phyloP scores from a whole-genome alignment of 2,888 invertebrate species.

The Xestobium rufovillosum region DNA sequence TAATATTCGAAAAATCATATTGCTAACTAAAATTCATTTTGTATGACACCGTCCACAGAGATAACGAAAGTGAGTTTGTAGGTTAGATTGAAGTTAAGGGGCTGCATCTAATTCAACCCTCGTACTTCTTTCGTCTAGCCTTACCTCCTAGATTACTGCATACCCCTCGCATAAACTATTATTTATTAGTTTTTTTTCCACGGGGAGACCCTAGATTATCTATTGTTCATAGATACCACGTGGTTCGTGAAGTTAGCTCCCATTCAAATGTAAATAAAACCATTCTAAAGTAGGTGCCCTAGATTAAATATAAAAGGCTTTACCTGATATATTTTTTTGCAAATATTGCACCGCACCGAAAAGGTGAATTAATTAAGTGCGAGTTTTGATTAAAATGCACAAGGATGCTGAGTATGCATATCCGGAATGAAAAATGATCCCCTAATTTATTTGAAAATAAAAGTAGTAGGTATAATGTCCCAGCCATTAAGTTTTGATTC shows the following conservation, averaged over 20 bases:
- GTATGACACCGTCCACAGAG: not conserved
- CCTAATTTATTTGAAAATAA: no score
- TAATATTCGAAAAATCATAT: no score
- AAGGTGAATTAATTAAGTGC: not conserved
- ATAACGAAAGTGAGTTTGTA: not conserved
- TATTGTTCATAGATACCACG: conserved; percentile 17
- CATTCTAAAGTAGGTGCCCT: conserved; percentile 17
- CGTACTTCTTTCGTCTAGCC: conserved; percentile 16
- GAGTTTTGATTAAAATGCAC: not conserved
- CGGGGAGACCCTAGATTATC: conserved; percentile 20
- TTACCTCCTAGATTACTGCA: conserved; percentile 13
- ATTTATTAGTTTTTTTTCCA: conserved; percentile 25
- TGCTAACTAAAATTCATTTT: no score
- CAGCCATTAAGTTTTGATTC: no score
- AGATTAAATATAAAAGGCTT: conserved; percentile 21
- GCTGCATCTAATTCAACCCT: conserved; percentile 16
- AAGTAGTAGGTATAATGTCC: no score
- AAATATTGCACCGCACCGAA: not conserved
- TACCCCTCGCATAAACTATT: conserved; percentile 13
- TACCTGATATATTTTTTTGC: conserved; percentile 22
- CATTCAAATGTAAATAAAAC: conserved; percentile 18
- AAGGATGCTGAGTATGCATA: conserved; percentile 2
- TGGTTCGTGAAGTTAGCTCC: conserved; percentile 12
- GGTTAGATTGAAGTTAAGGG: conserved; percentile 6
- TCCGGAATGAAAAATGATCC: not conserved